Percentiles rank a stretch among this genome's conserved stretches.
Conservation (phyloP, 37 sponge, comb jelly and placozoan species). For the Geodia barretti region DNA sequence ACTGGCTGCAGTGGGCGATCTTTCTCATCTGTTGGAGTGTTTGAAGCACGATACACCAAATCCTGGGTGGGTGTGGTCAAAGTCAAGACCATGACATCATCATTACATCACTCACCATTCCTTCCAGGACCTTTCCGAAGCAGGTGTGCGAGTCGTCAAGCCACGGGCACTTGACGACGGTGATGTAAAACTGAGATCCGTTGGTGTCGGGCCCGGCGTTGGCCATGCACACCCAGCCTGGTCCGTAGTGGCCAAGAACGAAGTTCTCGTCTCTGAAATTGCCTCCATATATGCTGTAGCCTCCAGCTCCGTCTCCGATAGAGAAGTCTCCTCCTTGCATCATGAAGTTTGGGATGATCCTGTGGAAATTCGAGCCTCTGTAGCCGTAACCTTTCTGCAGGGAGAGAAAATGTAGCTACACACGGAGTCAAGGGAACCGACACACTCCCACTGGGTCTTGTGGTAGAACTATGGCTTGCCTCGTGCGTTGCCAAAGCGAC, state of each 20-base stretch:
- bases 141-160: slow-evolving; percentile 78
- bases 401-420: neutral
- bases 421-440: neutral
- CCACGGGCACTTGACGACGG: slow-evolving; percentile 73
- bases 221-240: slow-evolving; percentile 90
- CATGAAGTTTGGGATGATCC: slow-evolving; percentile 78
- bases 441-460: neutral
- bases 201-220: slow-evolving; percentile 85
- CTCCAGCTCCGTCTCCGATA: slow-evolving; percentile 70
- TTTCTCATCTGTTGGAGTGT: slow-evolving; percentile 41
- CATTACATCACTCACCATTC: slow-evolving; percentile 63
- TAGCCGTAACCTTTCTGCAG: slow-evolving; percentile 72
- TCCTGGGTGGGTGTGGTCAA: slow-evolving; percentile 23
- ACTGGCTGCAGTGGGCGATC: slow-evolving; percentile 76
- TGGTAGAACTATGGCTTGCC: slow-evolving; percentile 18
- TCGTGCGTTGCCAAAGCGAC: slow-evolving; percentile 73
- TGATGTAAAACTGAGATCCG: slow-evolving; percentile 89
- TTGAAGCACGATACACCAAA: slow-evolving; percentile 46
- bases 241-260: slow-evolving; percentile 73
- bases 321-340: slow-evolving; percentile 89
- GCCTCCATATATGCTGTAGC: slow-evolving; percentile 76
- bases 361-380: slow-evolving; percentile 49
- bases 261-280: slow-evolving; percentile 82
- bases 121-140: slow-evolving; percentile 79
- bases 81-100: neutral